phyloP scores from a whole-genome alignment of 2,797 vertebrate genomes.

The Chromis chromis region DNA sequence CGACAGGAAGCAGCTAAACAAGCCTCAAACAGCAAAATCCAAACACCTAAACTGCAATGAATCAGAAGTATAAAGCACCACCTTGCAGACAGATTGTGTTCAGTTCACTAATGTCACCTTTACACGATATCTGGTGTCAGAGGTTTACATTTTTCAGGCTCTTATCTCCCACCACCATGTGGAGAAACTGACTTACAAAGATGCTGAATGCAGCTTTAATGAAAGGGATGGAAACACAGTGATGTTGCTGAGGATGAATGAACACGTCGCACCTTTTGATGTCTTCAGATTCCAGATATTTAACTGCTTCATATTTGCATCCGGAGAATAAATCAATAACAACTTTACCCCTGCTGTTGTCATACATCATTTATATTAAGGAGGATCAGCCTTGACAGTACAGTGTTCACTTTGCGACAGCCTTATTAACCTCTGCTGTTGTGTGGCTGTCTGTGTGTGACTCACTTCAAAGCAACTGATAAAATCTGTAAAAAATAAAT shows the following conservation, averaged over 20 bases:
- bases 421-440: constrained; percentile 20
- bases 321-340: not conserved
- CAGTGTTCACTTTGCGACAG: constrained; percentile 25
- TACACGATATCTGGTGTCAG: not conserved
- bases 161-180: constrained; percentile 31
- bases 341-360: constrained; percentile 8
- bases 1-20: not conserved
- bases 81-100: not conserved
- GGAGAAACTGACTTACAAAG: constrained; percentile 3
- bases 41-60: not conserved
- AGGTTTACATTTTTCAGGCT: not conserved
- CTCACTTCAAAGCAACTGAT: constrained; percentile 44
- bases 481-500: constrained; percentile 8
- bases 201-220: constrained; percentile 14
- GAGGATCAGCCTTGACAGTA: constrained; percentile 13
- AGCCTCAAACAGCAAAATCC: not conserved
- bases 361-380: constrained; percentile 17
- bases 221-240: not conserved
- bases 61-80: no score
- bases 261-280: constrained; percentile 1
- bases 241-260: constrained; percentile 13
- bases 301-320: constrained; percentile 4
- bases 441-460: constrained; percentile 19
- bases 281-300: constrained; percentile 22
- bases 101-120: not conserved